Percentiles rank a stretch among this genome's conserved stretches.
Evolutionary conservation across 2,888 invertebrate genomes (phyloP).

Genomic region (Scaptomyza cyrtandrae): DNA sequence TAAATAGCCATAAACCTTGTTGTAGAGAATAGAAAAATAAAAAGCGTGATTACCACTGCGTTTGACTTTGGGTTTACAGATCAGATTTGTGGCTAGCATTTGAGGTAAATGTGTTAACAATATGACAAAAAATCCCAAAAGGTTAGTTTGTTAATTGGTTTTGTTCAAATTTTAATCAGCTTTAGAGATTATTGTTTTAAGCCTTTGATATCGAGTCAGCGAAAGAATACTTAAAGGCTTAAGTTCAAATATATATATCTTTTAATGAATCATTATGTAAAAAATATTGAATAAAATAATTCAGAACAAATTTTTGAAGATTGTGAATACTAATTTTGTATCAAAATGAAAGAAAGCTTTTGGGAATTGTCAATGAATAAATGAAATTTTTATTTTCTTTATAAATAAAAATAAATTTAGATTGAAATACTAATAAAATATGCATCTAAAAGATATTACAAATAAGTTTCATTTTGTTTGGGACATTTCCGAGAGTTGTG

Average conservation of each 20-base stretch:
- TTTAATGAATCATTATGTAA: not conserved
- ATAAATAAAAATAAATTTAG: not conserved
- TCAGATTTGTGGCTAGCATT: slow-evolving; percentile 55
- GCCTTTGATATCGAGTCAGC: too few species aligned
- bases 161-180: not conserved
- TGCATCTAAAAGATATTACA: not conserved
- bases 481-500: slow-evolving; percentile 28
- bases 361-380: not conserved
- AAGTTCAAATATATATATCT: too few species aligned
- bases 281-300: not conserved
- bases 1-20: slow-evolving; percentile 61
- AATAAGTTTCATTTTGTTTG: too few species aligned
- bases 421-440: not conserved
- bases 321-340: not conserved
- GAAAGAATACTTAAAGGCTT: not conserved
- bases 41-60: slow-evolving; percentile 57
- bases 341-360: too few species aligned
- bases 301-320: not conserved
- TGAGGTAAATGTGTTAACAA: slow-evolving; percentile 13
- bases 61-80: slow-evolving; percentile 36
- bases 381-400: not conserved
- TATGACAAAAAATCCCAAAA: slow-evolving; percentile 9
- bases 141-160: slow-evolving; percentile 13
- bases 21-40: slow-evolving; percentile 22
- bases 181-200: not conserved